Evolutionary conservation across 2,888 invertebrate species (phyloP), one percentile per base, ranked within the genome.

Genomic region (Gastrophysa polygoni): DNA sequence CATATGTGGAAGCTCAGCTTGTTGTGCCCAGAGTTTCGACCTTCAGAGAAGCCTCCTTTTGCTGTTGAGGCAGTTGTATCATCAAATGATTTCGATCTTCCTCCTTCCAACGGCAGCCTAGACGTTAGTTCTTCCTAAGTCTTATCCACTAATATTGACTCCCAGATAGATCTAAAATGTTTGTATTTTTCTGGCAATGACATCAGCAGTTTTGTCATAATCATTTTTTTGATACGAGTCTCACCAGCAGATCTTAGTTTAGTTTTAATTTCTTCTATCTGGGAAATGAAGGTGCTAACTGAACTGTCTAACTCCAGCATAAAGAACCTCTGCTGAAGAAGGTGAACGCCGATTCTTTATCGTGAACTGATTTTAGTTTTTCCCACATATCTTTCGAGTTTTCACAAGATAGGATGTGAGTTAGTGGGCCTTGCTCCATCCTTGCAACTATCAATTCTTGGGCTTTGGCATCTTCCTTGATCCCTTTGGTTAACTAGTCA

Each of bases 401-500:
- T 34, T 52, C 38, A 57, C 68, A 68, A 6, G 64, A 61, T 11
- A 68, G 48, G 24, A 69, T 49, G 47, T 68, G 69, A 7, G 66
- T 68, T 14, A 69, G 14, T 10, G 67, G 63, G 16, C 47, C 47
- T 28, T 24, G 11, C 3, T 67, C 67, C 59, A 71, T 67, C 61
- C 32, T 48, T 6, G 20, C 51, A 16, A 57, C 32, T 6, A 32
- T 57, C 46, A 17, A 18, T 48, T 46, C 56, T 59, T 73, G 69
- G 2, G 71, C 69, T 57, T 69, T 70, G 7, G 68, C 65, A 62
- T 71, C 68, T 17, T 68, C 58, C 18, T 61, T 69, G 1, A 46
- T 2, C 71, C 70, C 71, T 49, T 52, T 61, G 11, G 11, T 38
- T 18, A 32, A 8, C 3, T 58, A 59, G n/a, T 55, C 49, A 4